phyloP scores from a whole-genome alignment of 1,140 invertebrate species.

The Lordiphosa collinella region DNA sequence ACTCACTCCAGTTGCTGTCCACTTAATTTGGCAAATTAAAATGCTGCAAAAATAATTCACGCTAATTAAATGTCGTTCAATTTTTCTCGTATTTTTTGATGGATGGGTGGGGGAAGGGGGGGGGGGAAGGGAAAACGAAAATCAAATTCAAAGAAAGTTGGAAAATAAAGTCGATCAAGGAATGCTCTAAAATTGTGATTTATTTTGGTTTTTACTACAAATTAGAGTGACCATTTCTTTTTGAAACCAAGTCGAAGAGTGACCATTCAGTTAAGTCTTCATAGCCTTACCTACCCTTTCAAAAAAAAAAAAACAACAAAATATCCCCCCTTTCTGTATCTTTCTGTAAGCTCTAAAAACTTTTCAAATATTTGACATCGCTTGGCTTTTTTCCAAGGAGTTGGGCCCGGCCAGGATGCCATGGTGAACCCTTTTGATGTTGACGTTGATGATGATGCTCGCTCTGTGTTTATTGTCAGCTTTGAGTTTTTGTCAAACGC shows the following conservation, averaged over 20 bases:
- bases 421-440: conserved; percentile 37
- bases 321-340: no score
- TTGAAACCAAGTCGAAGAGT: no score
- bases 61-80: conserved; percentile 69
- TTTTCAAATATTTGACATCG: conserved; percentile 2
- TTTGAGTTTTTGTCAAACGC: conserved; percentile 48
- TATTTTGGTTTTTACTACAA: no score
- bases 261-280: no score
- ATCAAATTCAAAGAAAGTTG: no score
- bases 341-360: not conserved
- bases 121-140: no score
- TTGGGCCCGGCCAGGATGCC: not conserved
- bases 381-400: not conserved
- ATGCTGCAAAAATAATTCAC: conserved; percentile 56
- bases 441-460: conserved; percentile 1
- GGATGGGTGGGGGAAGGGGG: not conserved
- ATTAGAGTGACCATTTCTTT: no score
- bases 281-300: no score
- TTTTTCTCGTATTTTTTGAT: conserved; percentile 1
- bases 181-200: no score
- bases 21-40: conserved; percentile 70
- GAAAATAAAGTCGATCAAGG: no score
- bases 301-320: no score
- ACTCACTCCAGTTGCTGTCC: not conserved
- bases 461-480: conserved; percentile 60